Conservation (phyloP, 1,140 invertebrate genomes). For the Protaetia brevitarsis region DNA sequence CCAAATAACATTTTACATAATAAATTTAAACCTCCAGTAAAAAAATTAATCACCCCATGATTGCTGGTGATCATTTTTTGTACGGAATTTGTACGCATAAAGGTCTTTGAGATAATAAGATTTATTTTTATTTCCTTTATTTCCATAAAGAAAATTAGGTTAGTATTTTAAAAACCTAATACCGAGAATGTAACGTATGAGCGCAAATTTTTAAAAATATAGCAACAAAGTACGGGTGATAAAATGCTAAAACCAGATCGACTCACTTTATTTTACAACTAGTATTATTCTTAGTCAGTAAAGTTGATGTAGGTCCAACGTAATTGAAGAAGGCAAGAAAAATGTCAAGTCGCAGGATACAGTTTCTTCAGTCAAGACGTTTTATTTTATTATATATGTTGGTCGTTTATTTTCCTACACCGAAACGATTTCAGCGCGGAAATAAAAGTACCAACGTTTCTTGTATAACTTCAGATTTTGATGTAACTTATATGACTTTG, state of each 20-base stretch:
- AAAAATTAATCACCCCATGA: too few species aligned
- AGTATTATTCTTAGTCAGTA: constrained; percentile 10
- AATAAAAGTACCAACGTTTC: not conserved
- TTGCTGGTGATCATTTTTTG: too few species aligned
- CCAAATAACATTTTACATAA: too few species aligned
- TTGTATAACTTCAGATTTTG: not conserved
- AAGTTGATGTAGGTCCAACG: constrained; percentile 10
- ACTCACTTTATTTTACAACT: not conserved
- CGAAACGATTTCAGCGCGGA: not conserved
- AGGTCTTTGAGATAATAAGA: too few species aligned
- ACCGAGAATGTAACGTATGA: too few species aligned
- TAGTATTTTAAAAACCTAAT: too few species aligned
- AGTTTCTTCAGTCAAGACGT: not conserved
- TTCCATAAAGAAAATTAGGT: too few species aligned
- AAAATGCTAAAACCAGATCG: not conserved
- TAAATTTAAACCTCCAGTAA: too few species aligned
- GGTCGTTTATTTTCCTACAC: not conserved
- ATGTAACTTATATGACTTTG: not conserved
- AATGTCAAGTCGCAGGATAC: constrained; percentile 8
- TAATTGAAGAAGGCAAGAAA: constrained; percentile 9
- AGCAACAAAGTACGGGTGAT: not conserved
- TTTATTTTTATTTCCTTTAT: too few species aligned
- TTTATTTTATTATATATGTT: constrained; percentile 16
- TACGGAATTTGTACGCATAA: too few species aligned
- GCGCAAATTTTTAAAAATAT: too few species aligned